A percentile compares a stretch with the other conserved stretches of the same genome.
Conservation (phyloP, 2,888 invertebrate genomes). For the Serripes groenlandicus region DNA sequence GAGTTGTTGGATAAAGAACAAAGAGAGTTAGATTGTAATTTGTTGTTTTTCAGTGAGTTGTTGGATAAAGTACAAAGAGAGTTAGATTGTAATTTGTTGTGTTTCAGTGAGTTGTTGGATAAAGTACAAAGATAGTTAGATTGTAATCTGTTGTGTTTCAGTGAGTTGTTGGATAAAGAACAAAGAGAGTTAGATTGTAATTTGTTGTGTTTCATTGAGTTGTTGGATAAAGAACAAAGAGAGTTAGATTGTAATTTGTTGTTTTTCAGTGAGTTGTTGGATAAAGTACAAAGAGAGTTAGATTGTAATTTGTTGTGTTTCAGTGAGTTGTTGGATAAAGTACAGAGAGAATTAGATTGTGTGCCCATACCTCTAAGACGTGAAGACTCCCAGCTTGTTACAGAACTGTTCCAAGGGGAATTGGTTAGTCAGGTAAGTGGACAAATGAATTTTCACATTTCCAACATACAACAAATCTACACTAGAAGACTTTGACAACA, state of each 20-base stretch:
- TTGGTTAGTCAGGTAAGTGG: slow-evolving; percentile 82
- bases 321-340: slow-evolving; percentile 85
- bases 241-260: slow-evolving; percentile 80
- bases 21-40: slow-evolving; percentile 78
- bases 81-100: slow-evolving; percentile 73
- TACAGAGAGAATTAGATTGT: slow-evolving; percentile 80
- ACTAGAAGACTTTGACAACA: too few species aligned
- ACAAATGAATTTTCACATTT: too few species aligned
- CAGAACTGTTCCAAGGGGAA: slow-evolving; percentile 82
- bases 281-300: slow-evolving; percentile 84
- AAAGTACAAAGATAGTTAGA: too few species aligned
- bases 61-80: slow-evolving; percentile 84
- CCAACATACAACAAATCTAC: too few species aligned
- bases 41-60: slow-evolving; percentile 84
- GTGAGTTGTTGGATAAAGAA: slow-evolving; percentile 85
- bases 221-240: slow-evolving; percentile 84
- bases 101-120: too few species aligned
- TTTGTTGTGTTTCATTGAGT: too few species aligned
- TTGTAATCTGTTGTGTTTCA: too few species aligned
- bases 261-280: slow-evolving; percentile 85
- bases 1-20: slow-evolving; percentile 85
- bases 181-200: slow-evolving; percentile 79
- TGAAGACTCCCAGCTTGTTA: slow-evolving; percentile 48
- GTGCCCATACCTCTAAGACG: slow-evolving; percentile 46
- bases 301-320: too few species aligned